A percentile compares a stretch with the other conserved stretches of the same genome.
phyloP scores from a whole-genome alignment of 2,113 vertebrate genomes.

The Phalacrocorax brasilianus region DNA sequence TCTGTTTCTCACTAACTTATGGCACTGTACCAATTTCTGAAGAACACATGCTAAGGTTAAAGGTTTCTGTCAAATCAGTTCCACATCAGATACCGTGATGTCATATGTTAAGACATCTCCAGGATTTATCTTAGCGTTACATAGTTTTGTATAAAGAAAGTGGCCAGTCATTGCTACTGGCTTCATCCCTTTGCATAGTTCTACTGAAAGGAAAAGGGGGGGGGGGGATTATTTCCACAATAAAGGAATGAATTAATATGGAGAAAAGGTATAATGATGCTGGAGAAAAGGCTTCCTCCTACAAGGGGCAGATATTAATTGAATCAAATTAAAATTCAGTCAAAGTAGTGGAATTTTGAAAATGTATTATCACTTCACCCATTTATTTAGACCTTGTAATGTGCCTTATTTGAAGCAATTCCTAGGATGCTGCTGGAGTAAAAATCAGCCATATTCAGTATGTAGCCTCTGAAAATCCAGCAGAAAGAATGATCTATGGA shows the following conservation, averaged over 20 bases:
- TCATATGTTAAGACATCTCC: neutral
- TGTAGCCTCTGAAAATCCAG: neutral
- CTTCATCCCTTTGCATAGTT: neutral
- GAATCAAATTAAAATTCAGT: neutral
- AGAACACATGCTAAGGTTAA: neutral
- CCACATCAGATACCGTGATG: neutral
- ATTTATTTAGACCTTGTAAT: neutral
- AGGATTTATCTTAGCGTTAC: neutral
- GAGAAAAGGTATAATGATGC: neutral
- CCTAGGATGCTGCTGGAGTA: neutral
- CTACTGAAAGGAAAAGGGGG: neutral
- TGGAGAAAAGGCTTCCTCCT: neutral
- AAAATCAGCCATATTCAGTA: neutral
- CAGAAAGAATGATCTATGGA: neutral
- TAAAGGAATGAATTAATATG: neutral
- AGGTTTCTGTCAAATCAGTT: constrained; percentile 18
- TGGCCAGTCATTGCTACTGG: neutral
- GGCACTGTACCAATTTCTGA: neutral
- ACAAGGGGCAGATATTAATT: neutral
- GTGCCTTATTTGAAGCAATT: neutral
- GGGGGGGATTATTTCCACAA: neutral
- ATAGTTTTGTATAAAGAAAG: neutral
- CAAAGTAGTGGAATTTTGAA: neutral
- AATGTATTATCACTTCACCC: neutral
- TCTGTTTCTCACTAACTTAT: neutral